Conservation (phyloP, 2,888 invertebrate species). For the Acholoe squamosa region DNA sequence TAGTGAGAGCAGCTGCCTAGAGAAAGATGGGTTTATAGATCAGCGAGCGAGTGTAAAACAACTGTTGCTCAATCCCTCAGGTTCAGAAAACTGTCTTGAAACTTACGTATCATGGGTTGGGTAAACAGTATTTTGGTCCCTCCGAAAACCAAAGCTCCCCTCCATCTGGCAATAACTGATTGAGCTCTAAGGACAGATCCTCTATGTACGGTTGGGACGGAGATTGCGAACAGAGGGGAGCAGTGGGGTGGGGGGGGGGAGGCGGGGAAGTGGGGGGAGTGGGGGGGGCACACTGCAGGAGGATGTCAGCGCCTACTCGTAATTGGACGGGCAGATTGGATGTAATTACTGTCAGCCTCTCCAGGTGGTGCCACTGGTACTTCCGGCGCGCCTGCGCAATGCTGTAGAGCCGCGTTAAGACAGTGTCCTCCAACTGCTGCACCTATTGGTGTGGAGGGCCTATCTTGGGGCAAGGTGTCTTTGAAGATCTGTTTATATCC, state of each 20-base stretch:
- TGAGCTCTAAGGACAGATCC: too few species aligned
- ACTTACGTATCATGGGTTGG: too few species aligned
- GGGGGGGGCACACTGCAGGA: neutral
- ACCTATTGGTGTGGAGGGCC: neutral
- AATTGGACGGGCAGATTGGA: constrained; percentile 40
- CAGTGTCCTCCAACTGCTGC: neutral
- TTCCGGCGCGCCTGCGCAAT: neutral
- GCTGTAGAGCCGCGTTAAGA: constrained; percentile 1
- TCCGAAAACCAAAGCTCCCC: too few species aligned
- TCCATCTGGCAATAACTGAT: too few species aligned
- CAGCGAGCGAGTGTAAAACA: too few species aligned
- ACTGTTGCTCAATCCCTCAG: too few species aligned
- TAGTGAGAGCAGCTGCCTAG: too few species aligned
- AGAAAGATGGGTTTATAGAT: too few species aligned
- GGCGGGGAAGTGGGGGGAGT: neutral
- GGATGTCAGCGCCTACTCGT: neutral
- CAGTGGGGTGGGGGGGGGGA: neutral
- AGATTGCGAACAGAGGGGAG: neutral
- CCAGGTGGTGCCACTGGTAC: constrained; percentile 20
- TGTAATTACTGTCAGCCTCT: neutral
- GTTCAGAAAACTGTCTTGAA: too few species aligned
- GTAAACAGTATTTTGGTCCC: too few species aligned
- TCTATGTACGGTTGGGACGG: too few species aligned
- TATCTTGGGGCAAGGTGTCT: neutral
- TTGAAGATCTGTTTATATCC: too few species aligned